Percentiles rank a stretch among this genome's conserved stretches.
Conservation (phyloP, 1,140 invertebrate species). For the Bombus affinis region DNA sequence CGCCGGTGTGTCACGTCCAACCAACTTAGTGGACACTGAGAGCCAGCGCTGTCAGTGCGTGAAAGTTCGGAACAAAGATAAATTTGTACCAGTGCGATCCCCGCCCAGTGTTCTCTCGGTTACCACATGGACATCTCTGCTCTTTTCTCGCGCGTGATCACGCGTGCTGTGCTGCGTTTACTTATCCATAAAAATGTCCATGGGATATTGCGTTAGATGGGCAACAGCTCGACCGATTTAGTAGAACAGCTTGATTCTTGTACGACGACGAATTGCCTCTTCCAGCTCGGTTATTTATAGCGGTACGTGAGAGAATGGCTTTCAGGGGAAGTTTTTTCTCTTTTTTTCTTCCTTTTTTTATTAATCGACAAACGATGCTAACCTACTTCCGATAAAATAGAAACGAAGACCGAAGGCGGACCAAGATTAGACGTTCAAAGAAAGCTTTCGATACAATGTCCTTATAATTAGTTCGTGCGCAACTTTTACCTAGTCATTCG, state of each 20-base stretch:
- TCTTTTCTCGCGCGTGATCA: background rate
- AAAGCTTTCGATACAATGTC: background rate
- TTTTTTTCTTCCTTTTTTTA: background rate
- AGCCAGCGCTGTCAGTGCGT: slow-evolving; percentile 71
- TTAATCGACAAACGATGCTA: background rate
- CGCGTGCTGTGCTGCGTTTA: slow-evolving; percentile 15
- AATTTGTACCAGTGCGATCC: slow-evolving; percentile 73
- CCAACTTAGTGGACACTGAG: slow-evolving; percentile 63
- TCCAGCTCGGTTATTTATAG: slow-evolving; percentile 8
- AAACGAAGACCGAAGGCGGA: background rate
- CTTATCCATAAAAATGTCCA: slow-evolving; percentile 49
- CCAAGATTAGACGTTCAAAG: background rate
- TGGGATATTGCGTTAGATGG: slow-evolving; percentile 39
- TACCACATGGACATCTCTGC: slow-evolving; percentile 66
- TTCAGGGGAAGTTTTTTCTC: background rate
- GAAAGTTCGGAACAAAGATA: slow-evolving; percentile 80
- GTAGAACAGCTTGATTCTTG: slow-evolving; percentile 20
- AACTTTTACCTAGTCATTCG: background rate
- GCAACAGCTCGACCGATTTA: slow-evolving; percentile 28
- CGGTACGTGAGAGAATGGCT: background rate
- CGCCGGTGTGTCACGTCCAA: slow-evolving; percentile 68
- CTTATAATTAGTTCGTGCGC: background rate
- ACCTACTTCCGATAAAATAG: background rate
- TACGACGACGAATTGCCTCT: background rate
- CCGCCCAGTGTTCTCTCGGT: slow-evolving; percentile 41